A percentile compares a stretch with the other conserved stretches of the same genome.
Conservation (phyloP, 1,140 invertebrate genomes). For the Drosophila bocqueti region DNA sequence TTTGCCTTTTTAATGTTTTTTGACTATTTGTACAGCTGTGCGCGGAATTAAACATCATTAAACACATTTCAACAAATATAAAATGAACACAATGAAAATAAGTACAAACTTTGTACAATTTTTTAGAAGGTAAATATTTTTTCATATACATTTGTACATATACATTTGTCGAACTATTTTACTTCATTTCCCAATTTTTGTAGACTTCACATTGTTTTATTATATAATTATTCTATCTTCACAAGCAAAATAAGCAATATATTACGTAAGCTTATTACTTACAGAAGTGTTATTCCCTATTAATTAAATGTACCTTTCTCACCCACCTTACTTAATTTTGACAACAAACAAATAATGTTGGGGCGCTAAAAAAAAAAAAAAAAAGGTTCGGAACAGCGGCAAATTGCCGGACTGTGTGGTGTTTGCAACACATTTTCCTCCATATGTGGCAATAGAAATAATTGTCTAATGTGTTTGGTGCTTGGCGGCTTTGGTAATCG, state of each 20-base stretch:
- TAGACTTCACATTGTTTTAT: no score
- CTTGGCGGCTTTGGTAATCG: constrained; percentile 75
- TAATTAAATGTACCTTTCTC: constrained; percentile 3
- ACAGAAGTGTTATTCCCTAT: not conserved
- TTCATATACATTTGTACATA: no score
- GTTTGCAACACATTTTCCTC: constrained; percentile 71
- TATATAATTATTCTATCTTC: not conserved
- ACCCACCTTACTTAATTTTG: constrained; percentile 8
- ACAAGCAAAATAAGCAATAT: not conserved
- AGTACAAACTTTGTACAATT: not conserved
- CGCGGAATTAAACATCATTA: not conserved
- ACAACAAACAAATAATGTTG: constrained; percentile 13
- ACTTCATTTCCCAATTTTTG: no score
- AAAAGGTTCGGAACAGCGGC: constrained; percentile 28
- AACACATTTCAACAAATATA: not conserved
- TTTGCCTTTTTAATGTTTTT: constrained; percentile 38
- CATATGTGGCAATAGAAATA: constrained; percentile 73
- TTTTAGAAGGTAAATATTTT: not conserved
- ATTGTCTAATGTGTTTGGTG: constrained; percentile 74
- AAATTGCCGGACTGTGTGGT: constrained; percentile 34
- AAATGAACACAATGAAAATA: constrained; percentile 3
- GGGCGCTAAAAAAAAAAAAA: not conserved
- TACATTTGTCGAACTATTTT: not conserved
- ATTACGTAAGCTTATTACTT: not conserved
- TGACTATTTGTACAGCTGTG: constrained; percentile 13